These are phyloP conservation scores for Lamellibrachia satsuma DNA, from an alignment of 2,888 invertebrate species.

Conservation along the genomic window DNA sequence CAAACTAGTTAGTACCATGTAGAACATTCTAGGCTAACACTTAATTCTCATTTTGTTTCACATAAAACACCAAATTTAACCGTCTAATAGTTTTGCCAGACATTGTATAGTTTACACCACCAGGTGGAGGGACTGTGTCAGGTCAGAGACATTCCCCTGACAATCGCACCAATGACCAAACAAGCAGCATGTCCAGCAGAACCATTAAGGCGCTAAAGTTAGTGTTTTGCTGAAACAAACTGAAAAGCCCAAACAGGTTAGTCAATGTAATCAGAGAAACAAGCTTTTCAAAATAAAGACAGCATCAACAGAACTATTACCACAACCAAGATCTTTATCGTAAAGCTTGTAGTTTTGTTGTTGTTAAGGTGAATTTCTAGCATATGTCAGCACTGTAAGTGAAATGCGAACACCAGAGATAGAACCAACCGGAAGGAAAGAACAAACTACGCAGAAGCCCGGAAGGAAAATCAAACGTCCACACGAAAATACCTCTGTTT, in stretches of 20 bases:
- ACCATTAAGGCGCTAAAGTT: background rate
- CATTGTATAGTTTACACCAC: background rate
- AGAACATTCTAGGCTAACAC: too few species aligned
- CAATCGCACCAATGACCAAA: background rate
- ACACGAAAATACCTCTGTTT: conserved; percentile 11
- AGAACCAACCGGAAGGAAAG: background rate
- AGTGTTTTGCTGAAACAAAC: background rate
- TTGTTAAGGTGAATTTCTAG: background rate
- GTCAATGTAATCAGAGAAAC: background rate
- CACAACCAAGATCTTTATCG: background rate
- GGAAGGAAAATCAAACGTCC: background rate
- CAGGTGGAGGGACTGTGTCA: too few species aligned
- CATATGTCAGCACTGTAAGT: background rate
- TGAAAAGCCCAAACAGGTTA: background rate
- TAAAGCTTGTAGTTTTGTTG: background rate
- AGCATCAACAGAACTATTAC: background rate
- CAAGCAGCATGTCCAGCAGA: background rate
- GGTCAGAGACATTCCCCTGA: too few species aligned
- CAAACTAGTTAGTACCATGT: background rate
- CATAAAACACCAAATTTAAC: too few species aligned
- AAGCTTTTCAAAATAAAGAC: background rate
- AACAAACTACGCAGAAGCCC: background rate
- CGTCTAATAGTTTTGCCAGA: background rate
- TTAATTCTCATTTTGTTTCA: too few species aligned
- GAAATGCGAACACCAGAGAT: background rate